Percentiles rank a stretch among this genome's conserved stretches.
Conservation (phyloP, 2,113 vertebrate genomes). For the Dromaius novaehollandiae region DNA sequence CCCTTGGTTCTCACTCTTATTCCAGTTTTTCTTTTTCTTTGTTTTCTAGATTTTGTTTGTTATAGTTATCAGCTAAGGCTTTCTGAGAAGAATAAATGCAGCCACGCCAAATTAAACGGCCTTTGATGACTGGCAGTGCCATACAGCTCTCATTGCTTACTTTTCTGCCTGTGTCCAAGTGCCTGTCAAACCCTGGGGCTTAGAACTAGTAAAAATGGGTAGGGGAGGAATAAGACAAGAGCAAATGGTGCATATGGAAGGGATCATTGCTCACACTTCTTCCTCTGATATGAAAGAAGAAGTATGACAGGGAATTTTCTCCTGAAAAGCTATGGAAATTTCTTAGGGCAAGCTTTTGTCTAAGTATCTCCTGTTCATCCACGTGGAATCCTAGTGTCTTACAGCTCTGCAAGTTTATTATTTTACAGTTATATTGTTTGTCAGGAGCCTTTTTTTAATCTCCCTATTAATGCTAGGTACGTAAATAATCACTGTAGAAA, state of each 20-base stretch:
- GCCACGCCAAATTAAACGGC: not conserved
- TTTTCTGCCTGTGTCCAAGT: not conserved
- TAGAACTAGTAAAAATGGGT: not conserved
- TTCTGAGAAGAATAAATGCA: not conserved
- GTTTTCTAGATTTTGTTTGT: not conserved
- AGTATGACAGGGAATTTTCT: not conserved
- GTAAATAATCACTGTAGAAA: not conserved
- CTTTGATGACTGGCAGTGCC: not conserved
- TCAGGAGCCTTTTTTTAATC: not conserved
- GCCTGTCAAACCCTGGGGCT: not conserved
- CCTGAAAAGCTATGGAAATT: not conserved
- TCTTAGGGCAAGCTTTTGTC: not conserved
- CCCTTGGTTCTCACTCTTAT: not conserved
- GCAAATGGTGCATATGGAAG: not conserved
- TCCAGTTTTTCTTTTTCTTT: not conserved
- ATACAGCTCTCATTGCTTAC: accelerated
- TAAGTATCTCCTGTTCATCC: not conserved
- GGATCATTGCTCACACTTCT: not conserved
- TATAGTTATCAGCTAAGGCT: not conserved
- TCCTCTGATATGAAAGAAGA: accelerated
- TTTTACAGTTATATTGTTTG: not conserved
- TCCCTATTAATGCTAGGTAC: not conserved
- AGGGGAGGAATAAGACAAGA: not conserved
- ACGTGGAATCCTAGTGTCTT: not conserved
- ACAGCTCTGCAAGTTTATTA: not conserved